Evolutionary conservation across 2,113 vertebrate genomes (phyloP), one percentile per base, ranked within the genome.

Genomic region (Esox niger): DNA sequence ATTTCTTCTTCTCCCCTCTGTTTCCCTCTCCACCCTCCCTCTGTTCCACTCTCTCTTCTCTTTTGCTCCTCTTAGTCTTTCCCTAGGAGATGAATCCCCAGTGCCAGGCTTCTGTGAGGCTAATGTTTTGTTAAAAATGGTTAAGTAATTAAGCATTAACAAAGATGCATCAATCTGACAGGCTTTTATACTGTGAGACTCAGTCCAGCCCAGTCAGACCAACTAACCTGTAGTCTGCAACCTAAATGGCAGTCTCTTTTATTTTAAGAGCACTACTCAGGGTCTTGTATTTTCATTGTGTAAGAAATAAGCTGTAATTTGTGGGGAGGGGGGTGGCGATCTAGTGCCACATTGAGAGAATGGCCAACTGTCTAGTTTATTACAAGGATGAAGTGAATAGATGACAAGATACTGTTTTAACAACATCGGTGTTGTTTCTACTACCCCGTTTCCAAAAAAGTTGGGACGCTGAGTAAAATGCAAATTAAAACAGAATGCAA

Each of bases 121-220:
- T 91, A 91, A 90, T 93, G 93, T 90, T 95, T 93, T 94, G 88
- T 93, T 93, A 91, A 93, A 90, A 88, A 90, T 91, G 86, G 81
- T 87, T 90, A 93, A 92, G 91, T 91, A 88, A 93, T 91, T 91
- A 92, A 91, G 74, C 27, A 71, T 85, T 85, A 80, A 70, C 65
- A 29, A 77, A 58, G 74, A 70, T 49, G 69, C 33, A 82, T 86
- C 73, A 80, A 79, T 82, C 81, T 82, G 78, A 78, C 73, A 75
- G 62, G 49, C 43, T 27, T 35, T 59, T 65, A 59, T 23, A 77
- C 75, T 30, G 46, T 75, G 72, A 64, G 57, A 43, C 38, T 61
- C 46, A 54, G 23, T 11, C 6, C 49, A 25, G 21, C 20, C 6
- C 6, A n/a, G 21, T 7, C 26, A 59, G 23, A 3, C 57, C 27